Evolutionary conservation across 2,113 vertebrate species (phyloP).

Genomic region (Corythoichthys haematopterus): DNA sequence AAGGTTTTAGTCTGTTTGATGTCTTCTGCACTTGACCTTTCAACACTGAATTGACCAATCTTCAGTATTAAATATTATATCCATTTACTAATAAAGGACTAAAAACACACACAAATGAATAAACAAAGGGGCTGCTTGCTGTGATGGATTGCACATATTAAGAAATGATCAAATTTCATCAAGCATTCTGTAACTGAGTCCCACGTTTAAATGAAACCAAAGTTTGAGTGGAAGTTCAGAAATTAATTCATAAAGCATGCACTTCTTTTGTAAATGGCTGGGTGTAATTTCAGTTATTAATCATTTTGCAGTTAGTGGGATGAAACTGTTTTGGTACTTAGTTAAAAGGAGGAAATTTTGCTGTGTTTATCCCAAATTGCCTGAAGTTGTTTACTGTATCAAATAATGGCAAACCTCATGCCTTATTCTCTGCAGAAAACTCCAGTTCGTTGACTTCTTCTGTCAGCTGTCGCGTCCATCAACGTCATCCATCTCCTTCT

Average conservation of each 20-base stretch:
- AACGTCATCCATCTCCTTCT: conserved; percentile 20
- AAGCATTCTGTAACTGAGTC: conserved; percentile 19
- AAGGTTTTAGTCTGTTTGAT: not conserved
- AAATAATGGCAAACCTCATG: not conserved
- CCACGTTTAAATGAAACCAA: conserved; percentile 17
- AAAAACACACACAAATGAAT: not conserved
- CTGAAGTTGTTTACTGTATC: not conserved
- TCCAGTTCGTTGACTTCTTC: not conserved
- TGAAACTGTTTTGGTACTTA: not conserved
- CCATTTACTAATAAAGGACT: not conserved
- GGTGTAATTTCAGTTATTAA: not conserved
- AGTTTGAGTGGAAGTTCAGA: conserved; percentile 1
- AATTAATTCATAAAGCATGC: conserved; percentile 3
- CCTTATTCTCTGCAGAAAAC: not conserved
- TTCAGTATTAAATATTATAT: not conserved
- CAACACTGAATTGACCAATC: not conserved
- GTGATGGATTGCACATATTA: conserved; percentile 22
- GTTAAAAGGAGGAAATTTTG: not conserved
- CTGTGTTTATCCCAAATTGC: not conserved
- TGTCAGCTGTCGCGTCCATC: conserved; percentile 8
- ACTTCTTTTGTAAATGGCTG: not conserved
- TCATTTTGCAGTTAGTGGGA: not conserved
- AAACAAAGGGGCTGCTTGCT: conserved; percentile 16
- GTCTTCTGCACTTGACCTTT: not conserved
- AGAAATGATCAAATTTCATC: conserved; percentile 15